Evolutionary conservation across 1,140 invertebrate species (phyloP).

Genomic region (Mesaphorura yosii): DNA sequence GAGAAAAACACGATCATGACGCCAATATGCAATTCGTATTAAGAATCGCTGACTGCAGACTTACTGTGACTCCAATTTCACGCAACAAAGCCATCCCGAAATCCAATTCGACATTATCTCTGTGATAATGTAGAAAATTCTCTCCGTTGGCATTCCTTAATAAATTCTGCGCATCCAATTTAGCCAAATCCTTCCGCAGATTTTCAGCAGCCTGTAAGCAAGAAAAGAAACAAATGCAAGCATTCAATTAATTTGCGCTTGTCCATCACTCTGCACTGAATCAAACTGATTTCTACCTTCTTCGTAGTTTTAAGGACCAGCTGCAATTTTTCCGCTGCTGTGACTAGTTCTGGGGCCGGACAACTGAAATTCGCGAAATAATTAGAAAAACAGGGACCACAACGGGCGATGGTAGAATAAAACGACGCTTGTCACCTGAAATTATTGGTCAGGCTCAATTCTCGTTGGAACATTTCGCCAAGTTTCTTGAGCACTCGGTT

Average conservation of each 20-base stretch:
- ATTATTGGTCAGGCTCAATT: conserved; percentile 51
- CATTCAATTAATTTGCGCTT: no score
- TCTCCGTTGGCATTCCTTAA: no score
- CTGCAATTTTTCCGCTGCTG: conserved; percentile 14
- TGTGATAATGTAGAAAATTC: neutral
- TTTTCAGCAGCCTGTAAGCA: conserved; percentile 12
- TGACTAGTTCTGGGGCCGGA: neutral
- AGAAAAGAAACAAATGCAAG: neutral
- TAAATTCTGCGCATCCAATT: conserved; percentile 16
- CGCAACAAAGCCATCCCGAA: conserved; percentile 19
- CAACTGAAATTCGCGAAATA: conserved; percentile 1
- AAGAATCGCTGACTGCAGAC: no score
- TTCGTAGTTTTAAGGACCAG: conserved; percentile 7
- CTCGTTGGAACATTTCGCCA: conserved; percentile 47
- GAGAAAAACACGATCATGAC: neutral
- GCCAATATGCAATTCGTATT: neutral
- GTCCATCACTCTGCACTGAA: no score
- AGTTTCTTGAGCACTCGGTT: conserved; percentile 50
- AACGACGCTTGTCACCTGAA: conserved; percentile 48
- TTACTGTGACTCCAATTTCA: conserved; percentile 24
- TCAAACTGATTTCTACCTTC: conserved; percentile 6
- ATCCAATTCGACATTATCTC: conserved; percentile 26
- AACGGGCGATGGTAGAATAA: no score
- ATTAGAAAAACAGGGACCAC: neutral
- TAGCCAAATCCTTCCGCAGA: conserved; percentile 22